Conservation (phyloP, 2,797 vertebrate genomes). For the Pachyuromys duprasi region DNA sequence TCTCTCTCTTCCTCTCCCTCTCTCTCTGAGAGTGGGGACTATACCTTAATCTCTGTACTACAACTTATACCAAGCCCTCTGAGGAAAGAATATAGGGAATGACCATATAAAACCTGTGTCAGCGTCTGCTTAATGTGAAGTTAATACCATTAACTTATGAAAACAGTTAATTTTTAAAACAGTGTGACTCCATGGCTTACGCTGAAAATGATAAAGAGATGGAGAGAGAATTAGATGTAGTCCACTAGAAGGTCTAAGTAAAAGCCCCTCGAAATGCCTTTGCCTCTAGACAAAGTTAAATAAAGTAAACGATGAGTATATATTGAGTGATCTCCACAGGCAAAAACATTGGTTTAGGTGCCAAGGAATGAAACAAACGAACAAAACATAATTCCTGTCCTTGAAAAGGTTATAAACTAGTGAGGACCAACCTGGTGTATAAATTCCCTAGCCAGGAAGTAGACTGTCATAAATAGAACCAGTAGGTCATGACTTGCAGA, state of each 20-base stretch:
- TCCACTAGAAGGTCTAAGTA: not conserved
- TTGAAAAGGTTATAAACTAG: not conserved
- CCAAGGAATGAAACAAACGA: slow-evolving; percentile 11
- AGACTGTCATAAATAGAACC: not conserved
- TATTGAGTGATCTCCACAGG: slow-evolving; percentile 24
- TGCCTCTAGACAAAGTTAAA: slow-evolving; percentile 15
- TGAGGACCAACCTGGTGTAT: not conserved
- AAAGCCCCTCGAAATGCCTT: slow-evolving; percentile 3
- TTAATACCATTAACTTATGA: no score
- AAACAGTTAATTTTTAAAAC: slow-evolving; percentile 50
- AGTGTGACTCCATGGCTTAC: slow-evolving; percentile 1
- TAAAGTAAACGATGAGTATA: slow-evolving; percentile 33
- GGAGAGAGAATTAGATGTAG: not conserved
- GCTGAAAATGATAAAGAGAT: slow-evolving; percentile 17
- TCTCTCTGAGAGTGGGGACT: not conserved
- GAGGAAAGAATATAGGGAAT: not conserved
- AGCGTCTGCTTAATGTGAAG: not conserved
- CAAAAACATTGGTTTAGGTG: not conserved
- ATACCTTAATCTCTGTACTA: not conserved
- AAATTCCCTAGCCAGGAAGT: not conserved
- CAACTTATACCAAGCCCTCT: not conserved
- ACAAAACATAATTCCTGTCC: not conserved
- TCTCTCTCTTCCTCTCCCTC: not conserved
- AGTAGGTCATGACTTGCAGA: not conserved
- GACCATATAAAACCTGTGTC: not conserved